Conservation (phyloP, 2,888 invertebrate species). For the Melipona beecheii region DNA sequence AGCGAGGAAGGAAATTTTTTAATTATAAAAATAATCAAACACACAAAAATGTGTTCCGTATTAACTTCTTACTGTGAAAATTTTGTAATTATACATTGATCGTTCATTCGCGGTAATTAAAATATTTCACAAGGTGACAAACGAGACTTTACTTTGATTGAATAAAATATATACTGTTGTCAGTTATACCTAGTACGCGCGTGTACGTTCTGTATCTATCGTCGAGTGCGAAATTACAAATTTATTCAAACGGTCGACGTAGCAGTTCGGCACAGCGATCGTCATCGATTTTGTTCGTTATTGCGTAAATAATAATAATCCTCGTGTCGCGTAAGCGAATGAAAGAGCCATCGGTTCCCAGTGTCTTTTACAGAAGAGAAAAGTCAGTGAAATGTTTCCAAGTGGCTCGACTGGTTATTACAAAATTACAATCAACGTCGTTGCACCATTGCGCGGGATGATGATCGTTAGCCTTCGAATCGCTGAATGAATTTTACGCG, state of each 20-base stretch:
- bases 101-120: too few relatives aligned
- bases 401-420: constrained; percentile 11
- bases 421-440: constrained; percentile 13
- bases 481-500: neutral
- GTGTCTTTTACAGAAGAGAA: constrained; percentile 40
- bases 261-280: neutral
- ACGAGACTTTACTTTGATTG: too few relatives aligned
- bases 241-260: constrained; percentile 2
- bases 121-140: too few relatives aligned
- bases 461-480: constrained; percentile 9
- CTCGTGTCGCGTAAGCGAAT: constrained; percentile 15
- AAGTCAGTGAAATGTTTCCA: constrained; percentile 26
- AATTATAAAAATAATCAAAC: too few relatives aligned
- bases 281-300: constrained; percentile 15
- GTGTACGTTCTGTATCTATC: too few relatives aligned
- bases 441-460: constrained; percentile 12
- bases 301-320: constrained; percentile 30
- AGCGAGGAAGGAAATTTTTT: too few relatives aligned
- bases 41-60: too few relatives aligned
- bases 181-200: too few relatives aligned
- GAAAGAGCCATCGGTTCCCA: constrained; percentile 17
- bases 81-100: too few relatives aligned
- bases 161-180: too few relatives aligned
- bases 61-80: too few relatives aligned
- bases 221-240: constrained; percentile 2